These are phyloP conservation scores for Zele albiditarsus DNA, from an alignment of 2,888 invertebrate genomes.

Conservation along the genomic window DNA sequence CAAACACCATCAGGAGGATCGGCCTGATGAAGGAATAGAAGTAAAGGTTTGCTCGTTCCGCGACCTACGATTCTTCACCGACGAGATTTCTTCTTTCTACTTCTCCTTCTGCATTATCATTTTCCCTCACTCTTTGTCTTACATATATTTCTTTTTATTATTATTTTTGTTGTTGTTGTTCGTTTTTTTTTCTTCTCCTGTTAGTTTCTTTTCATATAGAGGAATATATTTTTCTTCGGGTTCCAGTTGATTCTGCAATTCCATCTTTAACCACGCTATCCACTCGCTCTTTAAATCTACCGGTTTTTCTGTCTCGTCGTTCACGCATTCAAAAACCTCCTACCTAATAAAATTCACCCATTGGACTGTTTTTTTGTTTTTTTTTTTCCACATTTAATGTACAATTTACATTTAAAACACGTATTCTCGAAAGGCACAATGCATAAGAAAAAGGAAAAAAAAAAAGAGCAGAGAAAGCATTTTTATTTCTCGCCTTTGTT, in stretches of 20 bases:
- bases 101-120: constrained; percentile 24
- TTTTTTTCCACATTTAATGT: background rate
- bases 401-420: background rate
- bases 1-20: constrained; percentile 11
- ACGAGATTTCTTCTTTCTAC: constrained; percentile 26
- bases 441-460: background rate
- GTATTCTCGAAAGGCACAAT: too few species aligned
- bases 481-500: background rate
- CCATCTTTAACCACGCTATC: too few species aligned
- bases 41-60: constrained; percentile 12
- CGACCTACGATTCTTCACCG: constrained; percentile 32
- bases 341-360: background rate
- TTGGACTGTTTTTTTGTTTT: too few species aligned
- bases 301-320: constrained; percentile 44
- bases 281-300: constrained; percentile 53
- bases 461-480: background rate
- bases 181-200: constrained; percentile 45
- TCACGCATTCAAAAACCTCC: constrained; percentile 25
- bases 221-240: too few species aligned
- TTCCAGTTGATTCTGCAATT: too few species aligned
- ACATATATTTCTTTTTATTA: background rate
- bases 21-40: constrained; percentile 23
- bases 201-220: background rate
- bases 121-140: background rate
- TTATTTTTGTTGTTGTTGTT: background rate